Conservation (phyloP, 2,888 invertebrate species). For the Branchipolynoe longqiensis region DNA sequence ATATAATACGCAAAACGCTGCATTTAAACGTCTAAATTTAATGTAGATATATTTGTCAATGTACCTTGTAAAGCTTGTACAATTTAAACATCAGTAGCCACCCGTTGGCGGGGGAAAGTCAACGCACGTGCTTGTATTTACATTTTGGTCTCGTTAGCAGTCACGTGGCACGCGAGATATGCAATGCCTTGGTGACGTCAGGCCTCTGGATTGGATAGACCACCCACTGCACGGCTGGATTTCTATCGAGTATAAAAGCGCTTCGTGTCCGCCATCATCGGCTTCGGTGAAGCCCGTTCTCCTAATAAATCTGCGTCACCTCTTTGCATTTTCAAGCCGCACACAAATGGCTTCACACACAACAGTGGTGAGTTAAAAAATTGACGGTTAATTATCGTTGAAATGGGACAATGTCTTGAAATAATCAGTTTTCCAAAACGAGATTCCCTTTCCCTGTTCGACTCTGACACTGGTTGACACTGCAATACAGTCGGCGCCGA, state of each 20-base stretch:
- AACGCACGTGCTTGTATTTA: slow-evolving; percentile 16
- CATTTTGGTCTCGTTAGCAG: slow-evolving; percentile 13
- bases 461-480: neutral
- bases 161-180: slow-evolving; percentile 36
- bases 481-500: neutral
- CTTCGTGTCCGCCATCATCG: slow-evolving; percentile 36
- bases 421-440: neutral
- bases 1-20: too few relatives aligned
- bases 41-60: neutral
- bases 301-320: slow-evolving; percentile 34
- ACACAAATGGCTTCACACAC: slow-evolving; percentile 32
- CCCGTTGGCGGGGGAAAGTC: neutral
- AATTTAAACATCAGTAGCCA: neutral
- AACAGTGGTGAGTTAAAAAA: slow-evolving; percentile 44
- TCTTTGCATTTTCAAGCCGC: neutral
- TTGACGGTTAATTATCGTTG: neutral
- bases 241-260: slow-evolving; percentile 56
- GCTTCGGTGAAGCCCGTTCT: slow-evolving; percentile 60
- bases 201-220: neutral
- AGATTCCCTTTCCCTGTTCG: neutral
- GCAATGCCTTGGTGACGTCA: slow-evolving; percentile 54
- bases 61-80: neutral
- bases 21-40: too few relatives aligned
- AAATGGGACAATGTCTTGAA: neutral
- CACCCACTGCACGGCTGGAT: slow-evolving; percentile 34